phyloP scores from a whole-genome alignment of 2,888 invertebrate genomes.

The Blastobasis lacticolella region DNA sequence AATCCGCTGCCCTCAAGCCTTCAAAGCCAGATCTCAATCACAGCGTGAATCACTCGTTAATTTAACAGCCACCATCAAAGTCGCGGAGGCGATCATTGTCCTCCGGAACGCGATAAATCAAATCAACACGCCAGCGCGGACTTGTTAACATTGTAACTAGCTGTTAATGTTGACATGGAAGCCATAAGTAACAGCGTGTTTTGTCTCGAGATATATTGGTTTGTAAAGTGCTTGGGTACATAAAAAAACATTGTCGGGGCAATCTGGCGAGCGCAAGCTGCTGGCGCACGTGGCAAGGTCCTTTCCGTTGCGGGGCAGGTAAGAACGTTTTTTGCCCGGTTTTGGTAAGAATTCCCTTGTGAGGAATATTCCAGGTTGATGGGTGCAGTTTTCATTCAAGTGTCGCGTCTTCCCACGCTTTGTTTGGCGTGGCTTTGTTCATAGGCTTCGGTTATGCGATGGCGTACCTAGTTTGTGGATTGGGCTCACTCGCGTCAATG shows the following conservation, averaged over 20 bases:
- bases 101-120: slow-evolving; percentile 17
- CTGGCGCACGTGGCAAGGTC: slow-evolving; percentile 64
- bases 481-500: too few species aligned
- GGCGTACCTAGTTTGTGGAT: too few species aligned
- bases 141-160: slow-evolving; percentile 14
- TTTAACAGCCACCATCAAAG: too few species aligned
- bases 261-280: slow-evolving; percentile 40
- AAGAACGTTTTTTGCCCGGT: slow-evolving; percentile 56
- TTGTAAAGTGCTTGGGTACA: slow-evolving; percentile 9
- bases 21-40: too few species aligned
- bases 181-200: slow-evolving; percentile 10
- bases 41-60: too few species aligned
- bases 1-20: too few species aligned
- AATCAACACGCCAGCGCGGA: not conserved
- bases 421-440: slow-evolving; percentile 5
- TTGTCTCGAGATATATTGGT: slow-evolving; percentile 9
- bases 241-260: slow-evolving; percentile 5
- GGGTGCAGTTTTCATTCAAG: slow-evolving; percentile 29
- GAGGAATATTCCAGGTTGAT: slow-evolving; percentile 45
- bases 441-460: not conserved
- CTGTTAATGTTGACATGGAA: slow-evolving; percentile 11
- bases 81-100: too few species aligned
- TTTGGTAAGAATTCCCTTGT: slow-evolving; percentile 26
- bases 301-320: slow-evolving; percentile 71
- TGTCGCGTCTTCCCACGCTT: slow-evolving; percentile 33